Base-by-base conservation (phyloP, 2,113 vertebrate genomes). In the Dromaius novaehollandiae region DNA sequence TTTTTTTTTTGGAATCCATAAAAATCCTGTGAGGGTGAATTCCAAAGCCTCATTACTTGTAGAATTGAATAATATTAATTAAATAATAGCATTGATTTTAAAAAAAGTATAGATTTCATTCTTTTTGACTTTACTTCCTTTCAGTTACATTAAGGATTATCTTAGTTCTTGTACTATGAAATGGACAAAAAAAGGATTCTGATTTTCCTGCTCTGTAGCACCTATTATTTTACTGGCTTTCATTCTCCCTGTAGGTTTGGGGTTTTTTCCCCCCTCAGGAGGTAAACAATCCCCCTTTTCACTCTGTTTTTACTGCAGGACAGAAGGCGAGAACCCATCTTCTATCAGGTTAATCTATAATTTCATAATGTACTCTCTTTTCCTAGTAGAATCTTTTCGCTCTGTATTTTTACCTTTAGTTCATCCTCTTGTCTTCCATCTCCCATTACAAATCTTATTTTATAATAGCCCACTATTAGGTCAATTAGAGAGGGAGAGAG, bases 181-280 rank as follows among this genome's bases (percentile, higher is more conserved):
- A 56, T 7, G 36, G 6, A 58, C 2, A 65, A 21, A 86, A 71
- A 38, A 26, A 70, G 8, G 2, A 5, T 50, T 50, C 11, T 60
- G 3, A 11, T 86, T 65, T 86, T 12, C 12, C 21, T 69, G 5
- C 13, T 65, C 6, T 71, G 51, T 53, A 40, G 7, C 10, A 82
- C 2, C 0, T 4, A 10, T 34, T 71, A 8, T 53, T 76, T 78
- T 76, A 36, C 24, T n/a, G 11, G 2, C 0, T 6, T 14, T 15
- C 76, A 63, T 69, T 32, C 34, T 68, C 26, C 7, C 2, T 58
- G 48, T 25, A n/a, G 19, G 13, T 17, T 77, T 73, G 10, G 15
- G 6, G 44, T 66, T 75, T 61, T 34, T 38, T 82, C 83, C 22
- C 53, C 15, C 55, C 21, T 79, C 17, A 46, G 20, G 34, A 26